These are phyloP conservation scores for Probaryconus sp. DNA, from an alignment of 1,140 invertebrate genomes.

Conservation along the genomic window DNA sequence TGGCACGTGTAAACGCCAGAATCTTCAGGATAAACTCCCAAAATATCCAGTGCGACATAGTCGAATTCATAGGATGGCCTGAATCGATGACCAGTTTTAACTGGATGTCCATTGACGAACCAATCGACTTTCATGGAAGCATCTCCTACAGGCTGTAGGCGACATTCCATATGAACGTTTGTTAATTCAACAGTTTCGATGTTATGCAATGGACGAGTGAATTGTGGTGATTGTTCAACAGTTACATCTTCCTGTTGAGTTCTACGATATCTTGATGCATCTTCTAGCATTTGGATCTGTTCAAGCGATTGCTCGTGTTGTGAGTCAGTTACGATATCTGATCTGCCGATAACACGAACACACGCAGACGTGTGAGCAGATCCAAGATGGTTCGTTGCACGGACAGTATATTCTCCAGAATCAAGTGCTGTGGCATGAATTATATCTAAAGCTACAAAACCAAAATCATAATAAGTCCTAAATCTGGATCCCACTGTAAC, in stretches of 20 bases:
- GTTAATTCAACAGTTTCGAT: slow-evolving; percentile 94
- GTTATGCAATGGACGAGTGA: slow-evolving; percentile 92
- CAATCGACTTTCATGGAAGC: slow-evolving; percentile 97
- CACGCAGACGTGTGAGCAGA: slow-evolving; percentile 93
- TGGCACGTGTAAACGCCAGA: slow-evolving; percentile 97
- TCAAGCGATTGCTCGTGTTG: slow-evolving; percentile 97
- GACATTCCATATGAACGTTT: slow-evolving; percentile 95
- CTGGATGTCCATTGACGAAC: slow-evolving; percentile 95
- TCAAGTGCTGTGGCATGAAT: slow-evolving; percentile 91
- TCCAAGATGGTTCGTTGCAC: slow-evolving; percentile 95
- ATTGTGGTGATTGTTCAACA: slow-evolving; percentile 89
- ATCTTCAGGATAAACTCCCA: slow-evolving; percentile 97
- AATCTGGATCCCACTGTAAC: slow-evolving; percentile 93
- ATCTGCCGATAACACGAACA: slow-evolving; percentile 89
- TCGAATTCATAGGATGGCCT: slow-evolving; percentile 98
- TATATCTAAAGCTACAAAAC: slow-evolving; percentile 94
- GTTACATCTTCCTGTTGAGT: slow-evolving; percentile 87
- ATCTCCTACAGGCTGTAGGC: slow-evolving; percentile 95
- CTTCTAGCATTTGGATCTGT: slow-evolving; percentile 96
- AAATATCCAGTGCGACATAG: slow-evolving; percentile 96
- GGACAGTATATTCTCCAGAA: slow-evolving; percentile 94
- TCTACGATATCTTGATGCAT: slow-evolving; percentile 85
- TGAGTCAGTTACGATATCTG: slow-evolving; percentile 94
- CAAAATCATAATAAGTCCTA: slow-evolving; percentile 96
- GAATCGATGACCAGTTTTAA: slow-evolving; percentile 94